Evolutionary conservation across 2,797 vertebrate genomes (phyloP).

Genomic region (Mastacembelus armatus): DNA sequence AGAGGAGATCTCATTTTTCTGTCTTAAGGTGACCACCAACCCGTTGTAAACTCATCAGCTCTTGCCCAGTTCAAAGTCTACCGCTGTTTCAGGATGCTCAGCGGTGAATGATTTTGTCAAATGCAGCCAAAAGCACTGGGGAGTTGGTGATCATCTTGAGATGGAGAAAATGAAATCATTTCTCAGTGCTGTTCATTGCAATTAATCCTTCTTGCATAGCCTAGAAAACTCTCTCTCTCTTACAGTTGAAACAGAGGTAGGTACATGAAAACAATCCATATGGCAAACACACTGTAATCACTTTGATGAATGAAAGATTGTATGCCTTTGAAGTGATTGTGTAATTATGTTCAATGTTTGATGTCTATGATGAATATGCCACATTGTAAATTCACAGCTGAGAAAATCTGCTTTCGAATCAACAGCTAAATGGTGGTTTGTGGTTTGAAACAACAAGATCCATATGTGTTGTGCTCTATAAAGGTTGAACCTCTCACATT

Average conservation of each 20-base stretch:
- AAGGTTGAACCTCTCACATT: constrained; percentile 73
- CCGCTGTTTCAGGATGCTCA: constrained; percentile 69
- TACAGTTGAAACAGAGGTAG: constrained; percentile 77
- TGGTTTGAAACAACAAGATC: constrained; percentile 76
- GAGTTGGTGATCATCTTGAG: constrained; percentile 84
- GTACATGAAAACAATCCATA: constrained; percentile 80
- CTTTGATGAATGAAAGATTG: constrained; percentile 82
- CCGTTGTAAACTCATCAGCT: constrained; percentile 76
- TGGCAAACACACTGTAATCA: constrained; percentile 81
- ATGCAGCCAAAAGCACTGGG: constrained; percentile 74
- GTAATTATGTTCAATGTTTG: constrained; percentile 82
- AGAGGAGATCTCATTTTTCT: constrained; percentile 85
- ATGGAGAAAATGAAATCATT: constrained; percentile 86
- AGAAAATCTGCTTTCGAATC: constrained; percentile 77
- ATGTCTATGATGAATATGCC: constrained; percentile 81
- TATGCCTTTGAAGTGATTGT: constrained; percentile 81
- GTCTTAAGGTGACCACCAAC: constrained; percentile 82
- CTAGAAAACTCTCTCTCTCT: constrained; percentile 62
- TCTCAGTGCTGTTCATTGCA: constrained; percentile 85
- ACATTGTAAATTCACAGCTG: constrained; percentile 81
- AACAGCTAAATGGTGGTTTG: constrained; percentile 80
- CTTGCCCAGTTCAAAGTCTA: constrained; percentile 74
- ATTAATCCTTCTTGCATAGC: constrained; percentile 75
- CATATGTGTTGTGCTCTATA: constrained; percentile 75
- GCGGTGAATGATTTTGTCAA: constrained; percentile 78